Base-by-base conservation (phyloP, 2,888 invertebrate genomes). In the Melanotus villosus region DNA sequence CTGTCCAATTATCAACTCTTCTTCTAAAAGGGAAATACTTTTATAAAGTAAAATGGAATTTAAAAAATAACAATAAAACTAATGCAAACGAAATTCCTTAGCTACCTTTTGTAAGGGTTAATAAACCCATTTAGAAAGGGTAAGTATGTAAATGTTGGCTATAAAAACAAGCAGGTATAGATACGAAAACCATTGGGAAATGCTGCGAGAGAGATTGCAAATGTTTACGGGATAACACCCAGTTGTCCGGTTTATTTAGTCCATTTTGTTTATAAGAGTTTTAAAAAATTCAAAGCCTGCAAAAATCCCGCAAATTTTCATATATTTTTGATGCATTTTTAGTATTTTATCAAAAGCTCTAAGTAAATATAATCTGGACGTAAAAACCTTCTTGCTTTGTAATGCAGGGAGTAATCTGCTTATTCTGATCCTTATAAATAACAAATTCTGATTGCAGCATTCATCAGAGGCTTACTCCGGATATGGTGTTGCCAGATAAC, bases 371-470 rank as follows among this genome's bases (percentile, higher is more conserved):
- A 63, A 68, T 68, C 56, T 54, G 36, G 43, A 57, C 57, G 32
- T 68, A 68, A 64, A 64, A 68, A 64, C 50, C 36, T 64, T 41
- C 64, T 68, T 68, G 68, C 64, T 68, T 62, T 68, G 68, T 68
- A 68, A 63, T 68, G 62, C 57, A 41, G 36, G 57, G 32, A 56
- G 45, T 70, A 70, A 70, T 70, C 70, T 66, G 65, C 60, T 70
- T 70, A 70, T 67, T 67, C 45, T 75, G 70, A 73, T 73, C 75
- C 72, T 69, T 73, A 73, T 71, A 75, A 75, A 73, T 75, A 75
- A 73, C 75, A 75, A 75, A 70, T 73, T 75, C 72, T 71, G 71
- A 75, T 73, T 75, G 70, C 68, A 50, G 71, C 75, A 75, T 75
- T 75, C 72, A 75, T 75, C 75, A 74, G 68, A 14, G 65, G 70